Evolutionary conservation across 2,113 vertebrate genomes (phyloP).

Genomic region (Cinclus mexicanus): DNA sequence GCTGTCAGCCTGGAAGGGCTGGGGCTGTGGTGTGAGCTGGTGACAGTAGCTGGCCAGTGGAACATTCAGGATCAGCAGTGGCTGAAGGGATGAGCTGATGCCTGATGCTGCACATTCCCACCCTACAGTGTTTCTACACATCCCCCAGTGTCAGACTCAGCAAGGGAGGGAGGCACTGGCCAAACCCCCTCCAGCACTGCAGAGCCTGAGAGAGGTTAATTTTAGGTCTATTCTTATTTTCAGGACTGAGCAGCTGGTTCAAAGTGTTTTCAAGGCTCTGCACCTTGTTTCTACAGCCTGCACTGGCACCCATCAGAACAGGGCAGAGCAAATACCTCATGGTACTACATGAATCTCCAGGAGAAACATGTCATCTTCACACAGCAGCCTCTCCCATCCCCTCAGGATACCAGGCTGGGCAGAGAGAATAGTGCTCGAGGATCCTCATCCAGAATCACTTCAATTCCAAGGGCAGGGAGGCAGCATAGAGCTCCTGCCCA

Average conservation of each 20-base stretch:
- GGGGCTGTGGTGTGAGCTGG: not conserved
- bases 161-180: not conserved
- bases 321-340: not conserved
- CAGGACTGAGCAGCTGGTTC: not conserved
- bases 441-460: not conserved
- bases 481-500: not conserved
- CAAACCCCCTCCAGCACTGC: not conserved
- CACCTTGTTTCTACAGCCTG: not conserved
- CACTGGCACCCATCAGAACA: not conserved
- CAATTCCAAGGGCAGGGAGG: not conserved
- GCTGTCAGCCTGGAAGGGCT: not conserved
- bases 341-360: not conserved
- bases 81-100: not conserved
- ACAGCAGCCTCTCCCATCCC: not conserved
- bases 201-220: not conserved
- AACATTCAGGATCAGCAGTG: not conserved
- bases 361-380: not conserved
- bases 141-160: not conserved
- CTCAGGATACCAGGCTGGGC: not conserved
- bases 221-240: not conserved
- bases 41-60: not conserved
- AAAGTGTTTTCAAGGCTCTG: not conserved
- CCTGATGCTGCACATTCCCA: not conserved
- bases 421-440: accelerated
- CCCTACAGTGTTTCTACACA: not conserved